Percentiles rank a stretch among this genome's conserved stretches.
These are phyloP conservation scores for Stenodema calcarata DNA, from an alignment of 2,888 invertebrate species.

Conservation along the genomic window DNA sequence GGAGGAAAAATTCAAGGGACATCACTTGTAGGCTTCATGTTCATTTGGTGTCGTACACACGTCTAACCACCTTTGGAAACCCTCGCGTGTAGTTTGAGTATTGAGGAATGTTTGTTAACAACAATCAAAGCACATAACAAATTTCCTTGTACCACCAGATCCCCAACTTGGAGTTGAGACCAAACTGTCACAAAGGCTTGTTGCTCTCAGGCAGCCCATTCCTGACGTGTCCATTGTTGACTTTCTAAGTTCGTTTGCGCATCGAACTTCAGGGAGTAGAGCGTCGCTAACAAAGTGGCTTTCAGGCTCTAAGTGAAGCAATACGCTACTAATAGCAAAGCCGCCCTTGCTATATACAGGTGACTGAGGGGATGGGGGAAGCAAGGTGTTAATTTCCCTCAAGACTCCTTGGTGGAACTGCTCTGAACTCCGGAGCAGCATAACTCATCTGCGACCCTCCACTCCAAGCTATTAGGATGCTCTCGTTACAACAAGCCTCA, in stretches of 20 bases:
- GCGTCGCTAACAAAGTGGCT: constrained; percentile 19
- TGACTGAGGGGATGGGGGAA: background rate
- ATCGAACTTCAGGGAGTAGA: background rate
- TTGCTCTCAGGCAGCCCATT: background rate
- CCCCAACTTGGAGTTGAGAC: background rate
- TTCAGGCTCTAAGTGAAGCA: constrained; percentile 19
- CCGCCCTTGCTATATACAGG: background rate
- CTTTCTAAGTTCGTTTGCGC: constrained; percentile 13
- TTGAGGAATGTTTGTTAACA: background rate
- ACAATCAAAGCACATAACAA: background rate
- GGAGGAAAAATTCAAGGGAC: no score
- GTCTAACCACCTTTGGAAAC: no score
- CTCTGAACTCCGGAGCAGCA: constrained; percentile 4
- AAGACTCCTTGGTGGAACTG: constrained; percentile 4
- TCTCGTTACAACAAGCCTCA: background rate
- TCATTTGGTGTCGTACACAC: no score
- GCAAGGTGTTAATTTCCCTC: constrained; percentile 19
- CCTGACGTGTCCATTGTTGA: background rate
- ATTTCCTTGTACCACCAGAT: background rate
- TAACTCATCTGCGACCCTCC: constrained; percentile 7
- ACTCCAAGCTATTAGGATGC: background rate
- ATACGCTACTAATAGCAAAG: constrained; percentile 15
- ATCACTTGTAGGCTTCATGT: no score
- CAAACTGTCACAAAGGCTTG: background rate
- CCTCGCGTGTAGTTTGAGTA: no score